Percentiles rank a stretch among this genome's conserved stretches.
Conservation (phyloP, 1,140 invertebrate genomes). For the Aphidius gifuensis region DNA sequence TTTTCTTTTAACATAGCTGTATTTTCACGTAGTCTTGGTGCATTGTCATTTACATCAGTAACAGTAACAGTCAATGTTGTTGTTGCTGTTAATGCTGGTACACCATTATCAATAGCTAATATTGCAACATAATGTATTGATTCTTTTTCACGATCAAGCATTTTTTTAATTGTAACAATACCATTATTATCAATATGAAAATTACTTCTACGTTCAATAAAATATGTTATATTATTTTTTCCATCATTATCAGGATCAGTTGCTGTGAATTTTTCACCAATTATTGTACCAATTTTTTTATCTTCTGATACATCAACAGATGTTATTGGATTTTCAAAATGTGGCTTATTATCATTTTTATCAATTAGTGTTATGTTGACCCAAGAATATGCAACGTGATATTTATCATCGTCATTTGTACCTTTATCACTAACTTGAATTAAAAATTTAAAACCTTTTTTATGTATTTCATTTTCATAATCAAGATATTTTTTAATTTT, state of each 20-base stretch:
- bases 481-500: conserved; percentile 93
- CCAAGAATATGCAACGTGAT: conserved; percentile 93
- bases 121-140: conserved; percentile 93
- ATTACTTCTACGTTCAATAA: conserved; percentile 84
- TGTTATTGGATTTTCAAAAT: conserved; percentile 88
- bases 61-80: conserved; percentile 93
- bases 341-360: conserved; percentile 93
- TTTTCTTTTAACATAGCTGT: conserved; percentile 89
- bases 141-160: conserved; percentile 84
- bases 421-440: conserved; percentile 92
- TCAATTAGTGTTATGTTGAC: conserved; percentile 89
- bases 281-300: conserved; percentile 80
- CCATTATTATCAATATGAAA: conserved; percentile 91
- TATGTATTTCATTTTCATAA: conserved; percentile 87
- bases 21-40: conserved; percentile 89
- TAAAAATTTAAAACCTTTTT: conserved; percentile 90
- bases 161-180: conserved; percentile 86
- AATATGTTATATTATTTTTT: conserved; percentile 87
- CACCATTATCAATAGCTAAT: conserved; percentile 90
- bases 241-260: conserved; percentile 92
- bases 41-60: conserved; percentile 94
- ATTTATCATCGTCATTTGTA: conserved; percentile 92
- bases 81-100: conserved; percentile 91
- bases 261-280: conserved; percentile 85
- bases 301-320: conserved; percentile 90